These are phyloP conservation scores for Metacarcinus magister DNA, from an alignment of 2,888 invertebrate genomes.

Conservation along the genomic window DNA sequence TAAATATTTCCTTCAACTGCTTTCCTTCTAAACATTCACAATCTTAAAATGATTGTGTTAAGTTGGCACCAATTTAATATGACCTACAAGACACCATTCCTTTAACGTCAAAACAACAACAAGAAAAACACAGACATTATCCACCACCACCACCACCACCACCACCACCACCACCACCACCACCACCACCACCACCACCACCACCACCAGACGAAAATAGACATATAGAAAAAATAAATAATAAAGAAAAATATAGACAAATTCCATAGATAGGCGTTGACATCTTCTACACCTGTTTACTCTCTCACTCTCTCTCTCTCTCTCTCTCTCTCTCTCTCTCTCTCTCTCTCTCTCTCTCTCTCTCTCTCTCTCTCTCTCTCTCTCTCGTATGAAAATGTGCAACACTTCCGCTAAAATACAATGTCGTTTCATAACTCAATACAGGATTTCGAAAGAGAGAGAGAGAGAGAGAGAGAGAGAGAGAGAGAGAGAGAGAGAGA, in stretches of 20 bases:
- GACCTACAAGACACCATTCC: background rate
- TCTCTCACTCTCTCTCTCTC: slow-evolving; percentile 20
- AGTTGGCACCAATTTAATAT: background rate
- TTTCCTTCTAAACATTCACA: no score
- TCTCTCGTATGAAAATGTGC: background rate
- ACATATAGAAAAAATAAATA: background rate
- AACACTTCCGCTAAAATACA: background rate
- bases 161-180: background rate
- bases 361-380: background rate
- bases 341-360: background rate
- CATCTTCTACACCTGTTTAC: background rate
- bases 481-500: background rate
- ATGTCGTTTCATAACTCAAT: background rate
- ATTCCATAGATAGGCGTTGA: background rate
- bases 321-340: slow-evolving; percentile 45
- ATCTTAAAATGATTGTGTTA: background rate
- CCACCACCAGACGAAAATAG: background rate
- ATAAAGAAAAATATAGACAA: background rate
- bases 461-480: background rate
- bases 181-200: background rate
- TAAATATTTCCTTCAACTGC: no score
- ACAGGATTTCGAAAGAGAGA: background rate
- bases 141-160: background rate
- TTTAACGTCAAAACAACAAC: background rate
- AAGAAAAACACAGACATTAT: background rate